phyloP scores from a whole-genome alignment of 2,888 invertebrate genomes.

The Lasioglossum figueresi region DNA sequence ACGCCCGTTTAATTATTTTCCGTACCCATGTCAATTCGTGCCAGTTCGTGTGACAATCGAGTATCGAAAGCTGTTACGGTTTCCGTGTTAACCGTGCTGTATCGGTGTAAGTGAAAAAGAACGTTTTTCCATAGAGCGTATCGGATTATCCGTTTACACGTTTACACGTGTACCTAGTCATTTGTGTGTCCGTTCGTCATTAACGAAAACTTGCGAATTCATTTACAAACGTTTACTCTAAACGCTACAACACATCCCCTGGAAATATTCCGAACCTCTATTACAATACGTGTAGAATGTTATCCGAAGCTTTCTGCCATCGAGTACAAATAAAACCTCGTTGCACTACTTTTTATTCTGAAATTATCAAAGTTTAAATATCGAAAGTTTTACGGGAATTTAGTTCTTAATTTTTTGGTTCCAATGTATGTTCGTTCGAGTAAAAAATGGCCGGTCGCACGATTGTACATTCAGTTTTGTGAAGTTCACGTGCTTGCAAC shows the following conservation, averaged over 20 bases:
- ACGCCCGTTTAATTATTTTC: slow-evolving; percentile 58
- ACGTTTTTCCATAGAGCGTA: neutral
- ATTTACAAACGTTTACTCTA: neutral
- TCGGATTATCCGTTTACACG: slow-evolving; percentile 9
- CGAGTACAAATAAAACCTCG: neutral
- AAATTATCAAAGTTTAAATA: too few species aligned
- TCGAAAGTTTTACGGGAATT: neutral
- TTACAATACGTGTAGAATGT: neutral
- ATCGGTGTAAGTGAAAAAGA: slow-evolving; percentile 11
- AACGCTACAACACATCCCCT: neutral
- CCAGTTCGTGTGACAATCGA: slow-evolving; percentile 42
- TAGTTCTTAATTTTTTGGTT: neutral
- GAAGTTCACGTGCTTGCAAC: neutral
- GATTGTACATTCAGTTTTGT: neutral
- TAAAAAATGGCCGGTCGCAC: neutral
- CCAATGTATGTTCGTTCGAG: neutral
- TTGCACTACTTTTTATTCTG: too few species aligned
- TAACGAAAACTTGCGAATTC: neutral
- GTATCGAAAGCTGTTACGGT: slow-evolving; percentile 31
- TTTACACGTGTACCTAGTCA: slow-evolving; percentile 2
- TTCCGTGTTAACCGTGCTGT: slow-evolving; percentile 35
- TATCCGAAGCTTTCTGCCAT: neutral
- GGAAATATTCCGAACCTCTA: neutral
- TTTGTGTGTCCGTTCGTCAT: neutral
- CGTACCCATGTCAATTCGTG: slow-evolving; percentile 40